These are phyloP conservation scores for Diploptera punctata DNA, from an alignment of 2,888 invertebrate species.

Conservation along the genomic window DNA sequence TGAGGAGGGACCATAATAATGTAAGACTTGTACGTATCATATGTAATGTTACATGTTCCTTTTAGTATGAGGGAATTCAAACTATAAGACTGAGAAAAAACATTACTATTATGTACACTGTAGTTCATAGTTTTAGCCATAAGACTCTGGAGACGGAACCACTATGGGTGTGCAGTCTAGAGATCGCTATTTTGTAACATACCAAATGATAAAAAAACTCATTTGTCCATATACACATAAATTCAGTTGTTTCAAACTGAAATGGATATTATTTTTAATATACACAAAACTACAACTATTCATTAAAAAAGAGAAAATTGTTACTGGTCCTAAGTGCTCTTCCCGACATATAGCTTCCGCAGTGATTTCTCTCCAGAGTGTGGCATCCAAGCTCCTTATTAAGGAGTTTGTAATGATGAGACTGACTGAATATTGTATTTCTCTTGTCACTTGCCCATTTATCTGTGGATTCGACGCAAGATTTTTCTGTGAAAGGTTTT, in stretches of 20 bases:
- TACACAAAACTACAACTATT: no score
- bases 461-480: constrained; percentile 19
- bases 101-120: constrained; percentile 39
- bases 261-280: no score
- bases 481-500: neutral
- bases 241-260: no score
- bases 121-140: constrained; percentile 34
- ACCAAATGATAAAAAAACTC: no score
- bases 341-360: neutral
- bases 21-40: constrained; percentile 35
- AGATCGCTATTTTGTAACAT: no score
- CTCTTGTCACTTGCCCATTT: constrained; percentile 23
- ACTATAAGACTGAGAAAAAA: constrained; percentile 43
- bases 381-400: constrained; percentile 10
- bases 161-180: no score
- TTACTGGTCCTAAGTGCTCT: neutral
- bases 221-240: no score
- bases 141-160: constrained; percentile 12
- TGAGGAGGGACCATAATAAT: constrained; percentile 40
- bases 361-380: constrained; percentile 24
- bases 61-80: constrained; percentile 31
- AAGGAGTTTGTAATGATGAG: constrained; percentile 27
- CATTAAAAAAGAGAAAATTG: no score
- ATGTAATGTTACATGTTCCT: constrained; percentile 30
- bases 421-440: constrained; percentile 26